Evolutionary conservation across 2,113 vertebrate genomes (phyloP), one percentile per base, ranked within the genome.

Genomic region (Dasyornis broadbenti): DNA sequence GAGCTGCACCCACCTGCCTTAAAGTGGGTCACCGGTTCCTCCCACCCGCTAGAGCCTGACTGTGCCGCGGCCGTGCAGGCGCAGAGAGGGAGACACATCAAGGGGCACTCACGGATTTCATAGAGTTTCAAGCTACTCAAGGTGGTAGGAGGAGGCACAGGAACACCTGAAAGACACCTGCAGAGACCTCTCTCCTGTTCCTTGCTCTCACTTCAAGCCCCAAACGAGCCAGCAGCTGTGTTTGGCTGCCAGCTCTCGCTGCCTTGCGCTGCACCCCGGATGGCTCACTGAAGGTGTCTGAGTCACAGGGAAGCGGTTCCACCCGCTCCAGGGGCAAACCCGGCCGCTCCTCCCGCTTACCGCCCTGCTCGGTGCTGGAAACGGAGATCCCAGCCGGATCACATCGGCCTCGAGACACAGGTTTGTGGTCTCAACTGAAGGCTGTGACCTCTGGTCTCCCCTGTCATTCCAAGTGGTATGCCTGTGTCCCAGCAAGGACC

Each of bases 361-460:
- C 4, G 0, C n/a, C 79, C 78, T 5, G 22, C 68, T 35, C 4
- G 0, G 61, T 23, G 59, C 69, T 8, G 33, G 24, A n/a, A 35
- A 63, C 4, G 0, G 24, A 35, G 70, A 68, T 26, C 63, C 75
- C 69, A 13, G n/a, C 56, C 0, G 2, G 2, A 3, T 35, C 7
- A 4, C 31, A 0, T 2, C 13, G 0, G 54, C 82, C 70, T 47
- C 6, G 0, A 66, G 21, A 78, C 1, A 1, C 5, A 1, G 22
- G 4, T 10, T 1, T 10, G 59, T 1, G 8, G 13, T 40, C 52
- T 20, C 10, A 0, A 11, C 4, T 4, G 0, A 19, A 60, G 49
- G 40, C 49, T 5, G 33, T 5, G 20, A 64, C 71, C 81, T 64
- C 76, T 57, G n/a, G 6, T 4, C 12, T 45, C 19, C 63, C 63